Evolutionary conservation across 2,888 invertebrate species (phyloP), one percentile per base, ranked within the genome.

Genomic region (Rhagium mordax): DNA sequence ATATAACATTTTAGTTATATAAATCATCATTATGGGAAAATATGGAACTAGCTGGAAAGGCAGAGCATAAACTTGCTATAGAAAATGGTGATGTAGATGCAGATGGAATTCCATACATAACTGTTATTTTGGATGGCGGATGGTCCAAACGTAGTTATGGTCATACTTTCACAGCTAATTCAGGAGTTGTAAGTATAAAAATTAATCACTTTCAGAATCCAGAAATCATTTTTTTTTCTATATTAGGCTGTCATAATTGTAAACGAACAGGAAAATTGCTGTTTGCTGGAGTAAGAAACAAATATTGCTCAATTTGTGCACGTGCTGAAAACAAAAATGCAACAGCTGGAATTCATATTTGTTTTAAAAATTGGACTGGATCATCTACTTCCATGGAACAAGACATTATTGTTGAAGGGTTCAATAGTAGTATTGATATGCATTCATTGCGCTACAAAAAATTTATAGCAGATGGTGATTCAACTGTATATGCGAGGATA

Each of bases 401-500:
- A 1, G 82, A 82, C 53, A 85, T 85, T 10, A 79, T 85, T 15
- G 71, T 78, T 16, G 82, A 85, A 75, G 86, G 83, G 6, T 86
- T 85, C 71, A 74, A 75, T 60, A 29, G 61, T 29, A 84, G 84
- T 67, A 68, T 81, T 6, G 70, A 70, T 24, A 81, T 80, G 77
- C 82, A 85, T 76, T 76, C 78, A 55, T 3, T 86, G 4, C 80
- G 81, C 27, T 86, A 83, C 71, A 76, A 62, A 1, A 72, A 77
- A 68, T 74, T 85, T 47, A 78, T 86, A 10, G 85, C 84, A n/a
- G 86, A 85, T 78, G 85, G 86, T 8, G 86, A 87, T 71, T 81
- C 83, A n/a, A n/a, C n/a, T n/a, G n/a, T n/a, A n/a, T n/a, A n/a
- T n/a, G n/a, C n/a, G n/a, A n/a, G n/a, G n/a, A n/a, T n/a, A n/a